Evolutionary conservation across 2,113 vertebrate genomes (phyloP), one percentile per base, ranked within the genome.

Genomic region (Catharus fuscescens): DNA sequence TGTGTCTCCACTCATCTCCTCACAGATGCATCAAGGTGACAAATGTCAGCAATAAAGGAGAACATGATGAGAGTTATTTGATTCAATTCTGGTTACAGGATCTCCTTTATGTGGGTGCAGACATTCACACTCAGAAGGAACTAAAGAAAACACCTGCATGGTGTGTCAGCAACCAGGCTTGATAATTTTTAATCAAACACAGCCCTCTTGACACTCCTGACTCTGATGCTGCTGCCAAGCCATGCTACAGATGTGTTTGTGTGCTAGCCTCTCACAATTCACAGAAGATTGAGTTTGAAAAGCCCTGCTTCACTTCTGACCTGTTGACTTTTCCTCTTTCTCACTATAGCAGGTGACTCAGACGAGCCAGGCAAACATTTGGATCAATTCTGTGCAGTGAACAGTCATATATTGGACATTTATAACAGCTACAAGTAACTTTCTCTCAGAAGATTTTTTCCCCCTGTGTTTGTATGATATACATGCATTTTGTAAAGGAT

Each of bases 161-260:
- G 14, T 13, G 59, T 79, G 54, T 60, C 83, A 93, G 84, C 93
- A 96, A 76, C 92, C 80, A 95, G 93, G 80, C 92, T 93, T 69
- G 61, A 18, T 65, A 54, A 96, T 88, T 94, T 95, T 86, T 97
- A 92, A 97, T 94, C 93, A 94, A 93, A 95, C 47, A 65, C 80
- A 88, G 66, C 86, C 86, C 81, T 82, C 48, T 53, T 50, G 88
- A 94, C 76, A 77, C 26, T 45, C 79, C 73, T 28, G 16, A n/a
- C 20, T 78, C 53, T 47, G 44, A 6, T 14, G 24, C 65, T 71
- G 62, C 95, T 70, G 83, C 84, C 73, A 64, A 36, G 38, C 60
- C 80, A 36, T 6, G n/a, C 61, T 36, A 24, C 29, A 61, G 67
- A 76, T 19, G 25, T 36, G 24, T 60, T 84, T 86, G 44, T 80